phyloP scores from a whole-genome alignment of 1,140 invertebrate species.

The Agrypnia vestita region DNA sequence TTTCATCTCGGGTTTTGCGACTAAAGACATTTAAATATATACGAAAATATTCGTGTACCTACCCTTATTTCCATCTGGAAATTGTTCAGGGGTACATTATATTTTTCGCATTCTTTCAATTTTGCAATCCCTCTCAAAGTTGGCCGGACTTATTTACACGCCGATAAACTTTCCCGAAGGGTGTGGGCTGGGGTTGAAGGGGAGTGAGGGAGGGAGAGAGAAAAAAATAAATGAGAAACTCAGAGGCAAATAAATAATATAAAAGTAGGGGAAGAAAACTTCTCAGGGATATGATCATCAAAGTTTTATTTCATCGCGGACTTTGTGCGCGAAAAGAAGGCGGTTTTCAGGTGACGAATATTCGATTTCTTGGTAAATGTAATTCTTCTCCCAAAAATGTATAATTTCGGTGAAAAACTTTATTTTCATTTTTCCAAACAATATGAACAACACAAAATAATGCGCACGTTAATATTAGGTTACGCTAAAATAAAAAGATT shows the following conservation, averaged over 20 bases:
- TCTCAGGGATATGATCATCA: conserved; percentile 32
- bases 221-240: conserved; percentile 37
- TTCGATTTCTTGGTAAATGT: too few species aligned
- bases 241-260: conserved; percentile 1
- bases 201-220: not conserved
- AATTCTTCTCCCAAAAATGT: too few species aligned
- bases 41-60: not conserved
- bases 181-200: not conserved
- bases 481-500: too few species aligned
- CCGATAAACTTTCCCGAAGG: conserved; percentile 19
- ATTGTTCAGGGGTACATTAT: conserved; percentile 3
- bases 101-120: conserved; percentile 31
- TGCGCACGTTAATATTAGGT: too few species aligned
- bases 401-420: too few species aligned
- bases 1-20: not conserved
- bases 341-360: too few species aligned
- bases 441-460: too few species aligned
- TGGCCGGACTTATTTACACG: conserved; percentile 38
- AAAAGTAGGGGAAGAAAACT: conserved; percentile 29
- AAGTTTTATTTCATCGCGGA: conserved; percentile 36
- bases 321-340: too few species aligned
- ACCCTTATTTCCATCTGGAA: conserved; percentile 14
- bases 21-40: conserved; percentile 20
- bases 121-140: conserved; percentile 30
- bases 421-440: too few species aligned